Evolutionary conservation across 2,113 vertebrate genomes (phyloP), one percentile per base, ranked within the genome.

Genomic region (Labeo catla): DNA sequence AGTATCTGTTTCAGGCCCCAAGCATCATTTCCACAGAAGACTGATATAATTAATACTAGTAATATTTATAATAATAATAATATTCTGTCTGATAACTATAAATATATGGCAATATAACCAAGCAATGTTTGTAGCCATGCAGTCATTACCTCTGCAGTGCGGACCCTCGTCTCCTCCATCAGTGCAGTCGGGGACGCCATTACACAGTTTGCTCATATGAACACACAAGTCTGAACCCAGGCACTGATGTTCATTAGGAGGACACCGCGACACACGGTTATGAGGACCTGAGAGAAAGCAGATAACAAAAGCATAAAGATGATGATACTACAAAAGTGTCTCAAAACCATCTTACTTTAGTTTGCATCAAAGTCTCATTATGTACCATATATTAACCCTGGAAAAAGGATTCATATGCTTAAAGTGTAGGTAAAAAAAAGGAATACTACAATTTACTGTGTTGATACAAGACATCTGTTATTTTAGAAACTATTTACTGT

Each of bases 101-200:
- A 61, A 4, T 63, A 11, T 12, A 28, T 5, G 19, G 7, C 15
- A 9, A 39, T 21, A 43, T 43, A 43, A 21, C 1, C 16, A 39
- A 43, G 34, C 36, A 10, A 5, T 72, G 36, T 72, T 2, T 45
- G 68, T 45, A 11, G 59, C n/a, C 8, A 4, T 23, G n/a, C 19
- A 61, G 68, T 23, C 34, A 28, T 45, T 9, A 99, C 98, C 98
- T 95, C 97, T 92, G 90, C 98, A 99, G 93, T 98, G 97, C 0
- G 97, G 87, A 0, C 98, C 98, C 91, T 99, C 98, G 0, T 99
- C 98, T 0, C 96, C 97, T 89, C 97, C 97, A 0, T 99, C 97
- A 0, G 94, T 89, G 83, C 98, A 99, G 95, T 99, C 98, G 0
- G 95, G 92, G 49, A 93, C 87, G 0, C 97, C 97, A 0, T 99